A percentile compares a stretch with the other conserved stretches of the same genome.
Conservation (phyloP, 2,797 vertebrate species). For the Girardinus metallicus region DNA sequence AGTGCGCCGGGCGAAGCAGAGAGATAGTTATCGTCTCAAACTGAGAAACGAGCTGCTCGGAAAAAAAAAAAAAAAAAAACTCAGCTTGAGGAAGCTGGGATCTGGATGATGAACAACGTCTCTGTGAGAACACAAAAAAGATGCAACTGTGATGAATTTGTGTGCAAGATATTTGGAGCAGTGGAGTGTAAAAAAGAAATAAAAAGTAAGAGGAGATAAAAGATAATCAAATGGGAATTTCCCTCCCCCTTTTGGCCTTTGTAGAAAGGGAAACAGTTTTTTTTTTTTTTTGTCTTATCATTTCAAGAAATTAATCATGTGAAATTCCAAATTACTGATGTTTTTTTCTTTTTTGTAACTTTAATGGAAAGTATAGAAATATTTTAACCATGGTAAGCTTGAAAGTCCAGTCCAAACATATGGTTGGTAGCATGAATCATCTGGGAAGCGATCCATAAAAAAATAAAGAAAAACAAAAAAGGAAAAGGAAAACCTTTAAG, state of each 20-base stretch:
- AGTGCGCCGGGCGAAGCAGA: conserved; percentile 26
- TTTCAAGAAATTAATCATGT: neutral
- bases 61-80: conserved; percentile 64
- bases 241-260: neutral
- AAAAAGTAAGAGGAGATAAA: neutral
- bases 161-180: conserved; percentile 38
- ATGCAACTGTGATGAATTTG: conserved; percentile 36
- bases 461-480: too few relatives aligned
- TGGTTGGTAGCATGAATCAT: neutral
- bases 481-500: too few relatives aligned
- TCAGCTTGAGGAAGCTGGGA: conserved; percentile 58
- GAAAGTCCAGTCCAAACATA: neutral
- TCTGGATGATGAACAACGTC: conserved; percentile 62
- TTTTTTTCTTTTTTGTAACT: neutral
- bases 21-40: conserved; percentile 66
- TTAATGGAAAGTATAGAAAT: neutral
- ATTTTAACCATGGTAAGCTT: neutral
- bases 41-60: conserved; percentile 64
- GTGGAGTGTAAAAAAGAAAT: conserved; percentile 15
- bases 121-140: conserved; percentile 20
- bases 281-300: too few relatives aligned
- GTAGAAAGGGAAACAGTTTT: conserved; percentile 4
- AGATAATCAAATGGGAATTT: neutral
- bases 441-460: neutral
- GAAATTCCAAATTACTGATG: neutral